These are phyloP conservation scores for Meta bourneti DNA, from an alignment of 2,888 invertebrate species.

Conservation along the genomic window DNA sequence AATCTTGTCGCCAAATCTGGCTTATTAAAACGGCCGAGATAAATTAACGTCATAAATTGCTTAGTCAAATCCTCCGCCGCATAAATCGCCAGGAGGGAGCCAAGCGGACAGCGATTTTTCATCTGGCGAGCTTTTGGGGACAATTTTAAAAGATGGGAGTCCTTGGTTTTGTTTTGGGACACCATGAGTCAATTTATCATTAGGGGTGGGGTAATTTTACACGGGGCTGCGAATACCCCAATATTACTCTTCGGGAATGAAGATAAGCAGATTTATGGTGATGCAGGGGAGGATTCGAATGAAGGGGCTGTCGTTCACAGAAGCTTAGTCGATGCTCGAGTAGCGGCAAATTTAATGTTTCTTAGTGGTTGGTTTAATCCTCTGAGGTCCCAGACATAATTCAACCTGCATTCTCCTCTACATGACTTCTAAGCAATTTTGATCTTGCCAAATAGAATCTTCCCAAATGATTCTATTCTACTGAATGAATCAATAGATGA, in stretches of 20 bases:
- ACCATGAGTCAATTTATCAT: conserved; percentile 17
- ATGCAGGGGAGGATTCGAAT: background rate
- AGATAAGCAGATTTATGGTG: background rate
- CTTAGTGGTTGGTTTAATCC: no score
- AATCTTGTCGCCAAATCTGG: conserved; percentile 59
- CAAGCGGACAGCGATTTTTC: background rate
- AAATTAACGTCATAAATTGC: conserved; percentile 63
- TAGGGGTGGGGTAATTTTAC: background rate
- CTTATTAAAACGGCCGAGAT: conserved; percentile 51
- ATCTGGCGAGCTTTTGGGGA: background rate
- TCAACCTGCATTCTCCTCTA: no score
- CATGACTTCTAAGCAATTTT: no score
- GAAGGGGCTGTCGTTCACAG: background rate
- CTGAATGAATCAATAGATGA: no score
- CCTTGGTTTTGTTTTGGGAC: conserved; percentile 6
- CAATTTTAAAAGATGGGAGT: background rate
- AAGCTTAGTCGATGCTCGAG: background rate
- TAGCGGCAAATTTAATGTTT: no score
- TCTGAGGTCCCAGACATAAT: no score
- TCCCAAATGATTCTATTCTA: no score
- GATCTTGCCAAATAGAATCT: no score
- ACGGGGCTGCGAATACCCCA: background rate
- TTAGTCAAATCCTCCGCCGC: conserved; percentile 44
- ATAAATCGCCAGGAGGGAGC: conserved; percentile 22
- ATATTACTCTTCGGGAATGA: background rate